These are phyloP conservation scores for Hypotaenidia philippensis DNA, from an alignment of 2,797 vertebrate species.

Conservation along the genomic window DNA sequence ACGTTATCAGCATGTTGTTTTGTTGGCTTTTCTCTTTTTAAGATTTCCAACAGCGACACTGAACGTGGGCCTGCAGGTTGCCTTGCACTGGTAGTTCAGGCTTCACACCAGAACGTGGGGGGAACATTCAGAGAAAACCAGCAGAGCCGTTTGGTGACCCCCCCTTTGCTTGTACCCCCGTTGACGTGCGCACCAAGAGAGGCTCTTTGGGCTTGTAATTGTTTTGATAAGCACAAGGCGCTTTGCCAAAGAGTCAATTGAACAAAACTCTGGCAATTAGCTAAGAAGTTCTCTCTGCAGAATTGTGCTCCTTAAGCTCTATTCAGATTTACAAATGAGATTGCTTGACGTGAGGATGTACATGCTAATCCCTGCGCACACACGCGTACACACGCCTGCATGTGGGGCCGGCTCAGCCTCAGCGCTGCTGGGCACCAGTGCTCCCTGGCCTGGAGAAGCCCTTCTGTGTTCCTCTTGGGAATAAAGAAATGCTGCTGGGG, in stretches of 20 bases:
- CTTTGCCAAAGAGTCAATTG: conserved; percentile 14
- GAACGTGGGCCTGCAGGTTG: neutral
- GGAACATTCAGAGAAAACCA: neutral
- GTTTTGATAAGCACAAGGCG: conserved; percentile 35
- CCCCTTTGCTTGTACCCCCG: neutral
- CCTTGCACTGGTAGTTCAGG: neutral
- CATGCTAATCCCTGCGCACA: neutral
- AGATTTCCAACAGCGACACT: neutral
- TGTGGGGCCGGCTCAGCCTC: fast-evolving
- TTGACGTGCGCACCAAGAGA: neutral
- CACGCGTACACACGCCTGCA: neutral
- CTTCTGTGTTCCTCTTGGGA: neutral
- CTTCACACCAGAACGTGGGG: neutral
- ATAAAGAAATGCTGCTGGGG: fast-evolving
- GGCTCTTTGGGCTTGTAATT: conserved; percentile 16
- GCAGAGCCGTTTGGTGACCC: neutral
- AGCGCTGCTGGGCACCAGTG: neutral
- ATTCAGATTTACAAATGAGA: neutral
- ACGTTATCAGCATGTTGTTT: neutral
- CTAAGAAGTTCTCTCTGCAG: conserved; percentile 8
- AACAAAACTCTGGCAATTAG: conserved; percentile 44
- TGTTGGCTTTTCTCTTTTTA: too few species aligned
- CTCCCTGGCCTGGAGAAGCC: neutral
- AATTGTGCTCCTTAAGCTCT: neutral
- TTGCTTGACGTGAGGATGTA: neutral